Evolutionary conservation across 2,113 vertebrate species (phyloP), one percentile per base, ranked within the genome.

Genomic region (Pycnonotus jocosus): DNA sequence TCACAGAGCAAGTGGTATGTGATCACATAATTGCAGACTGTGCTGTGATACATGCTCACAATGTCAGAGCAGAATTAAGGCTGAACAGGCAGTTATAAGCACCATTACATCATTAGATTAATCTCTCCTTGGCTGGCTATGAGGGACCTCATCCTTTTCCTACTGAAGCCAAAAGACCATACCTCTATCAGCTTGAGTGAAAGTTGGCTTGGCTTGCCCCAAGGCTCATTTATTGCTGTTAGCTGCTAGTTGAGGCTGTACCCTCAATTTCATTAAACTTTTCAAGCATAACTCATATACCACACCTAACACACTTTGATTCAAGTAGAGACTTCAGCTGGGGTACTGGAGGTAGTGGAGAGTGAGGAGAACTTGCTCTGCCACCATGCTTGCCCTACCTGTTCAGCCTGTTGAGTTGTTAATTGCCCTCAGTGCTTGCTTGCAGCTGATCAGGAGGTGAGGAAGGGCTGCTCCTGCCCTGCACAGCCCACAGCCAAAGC

Each of bases 1-100:
- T 90, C 80, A 66, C 68, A 54, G 50, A 91, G 58, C 91, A 82
- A 77, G 77, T 28, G 70, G 62, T 60, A 9, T 90, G 87, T 33
- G 79, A 86, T 91, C 89, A 70, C 1, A 8, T 91, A 95, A 92
- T 92, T 95, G 93, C 61, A 97, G 91, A 27, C 77, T 78, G 86
- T 14, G 58, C 81, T 78, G 78, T 61, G 72, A 71, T 60, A 69
- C 78, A 13, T 62, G 54, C 54, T 93, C 90, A 79, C 89, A 93
- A 44, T 50, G 47, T 69, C 84, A 79, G 85, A 86, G 68, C 81
- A 78, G 93, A 80, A 88, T 86, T 88, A 73, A 87, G 74, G 74
- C 93, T 89, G 57, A 92, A 83, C 87, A 94, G 92, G 92, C 92
- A 92, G 54, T 94, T 91, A 93, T 79, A 96, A 94, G 90, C 92